These are phyloP conservation scores for Simalia tracyae DNA, from an alignment of 2,797 vertebrate species.

Conservation along the genomic window DNA sequence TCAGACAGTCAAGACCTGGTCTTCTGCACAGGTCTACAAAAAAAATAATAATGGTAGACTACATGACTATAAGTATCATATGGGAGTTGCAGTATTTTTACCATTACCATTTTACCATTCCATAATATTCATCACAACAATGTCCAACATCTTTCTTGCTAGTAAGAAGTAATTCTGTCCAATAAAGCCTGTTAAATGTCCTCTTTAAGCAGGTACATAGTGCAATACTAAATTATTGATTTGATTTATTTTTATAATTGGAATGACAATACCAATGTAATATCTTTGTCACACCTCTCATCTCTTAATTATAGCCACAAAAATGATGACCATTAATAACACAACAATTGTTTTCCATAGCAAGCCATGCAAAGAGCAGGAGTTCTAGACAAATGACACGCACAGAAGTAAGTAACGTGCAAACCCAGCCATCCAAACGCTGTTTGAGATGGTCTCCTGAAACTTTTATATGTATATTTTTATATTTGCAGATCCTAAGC, in stretches of 20 bases:
- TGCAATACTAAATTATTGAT: not conserved
- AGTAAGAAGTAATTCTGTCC: not conserved
- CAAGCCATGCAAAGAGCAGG: constrained; percentile 31
- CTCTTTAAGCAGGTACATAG: not conserved
- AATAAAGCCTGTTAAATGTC: not conserved
- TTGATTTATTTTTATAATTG: not conserved
- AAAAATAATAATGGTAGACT: not conserved
- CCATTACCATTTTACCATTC: not conserved
- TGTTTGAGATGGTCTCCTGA: constrained; percentile 51
- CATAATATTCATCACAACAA: not conserved
- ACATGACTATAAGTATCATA: not conserved
- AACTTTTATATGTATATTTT: constrained; percentile 35
- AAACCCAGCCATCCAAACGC: constrained; percentile 44
- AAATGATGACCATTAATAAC: not conserved
- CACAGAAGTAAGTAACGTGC: constrained; percentile 57
- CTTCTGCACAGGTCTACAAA: not conserved
- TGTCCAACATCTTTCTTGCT: not conserved
- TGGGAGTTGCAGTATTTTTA: not conserved
- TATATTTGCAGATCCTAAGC: constrained; percentile 49
- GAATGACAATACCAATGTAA: not conserved
- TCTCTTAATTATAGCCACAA: not conserved
- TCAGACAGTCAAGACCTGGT: not conserved
- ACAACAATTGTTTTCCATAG: not conserved
- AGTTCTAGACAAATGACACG: constrained; percentile 20
- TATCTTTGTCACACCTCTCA: not conserved